phyloP scores from a whole-genome alignment of 2,113 vertebrate genomes.

The Edolisoma coerulescens region DNA sequence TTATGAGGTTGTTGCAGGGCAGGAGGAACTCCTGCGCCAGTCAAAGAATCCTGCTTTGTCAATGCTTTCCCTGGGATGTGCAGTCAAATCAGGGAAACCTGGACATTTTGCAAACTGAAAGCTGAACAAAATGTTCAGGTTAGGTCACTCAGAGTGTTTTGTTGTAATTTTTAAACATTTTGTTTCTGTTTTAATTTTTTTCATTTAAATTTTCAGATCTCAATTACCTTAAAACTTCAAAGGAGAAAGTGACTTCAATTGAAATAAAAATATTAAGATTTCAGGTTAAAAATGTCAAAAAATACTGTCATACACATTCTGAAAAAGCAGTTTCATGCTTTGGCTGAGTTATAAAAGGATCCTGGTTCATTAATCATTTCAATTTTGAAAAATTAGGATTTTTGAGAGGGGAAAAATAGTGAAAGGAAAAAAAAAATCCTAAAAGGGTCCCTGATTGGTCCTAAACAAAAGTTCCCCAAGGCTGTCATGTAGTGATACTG shows the following conservation, averaged over 20 bases:
- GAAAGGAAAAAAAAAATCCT: not conserved
- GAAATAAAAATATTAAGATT: not conserved
- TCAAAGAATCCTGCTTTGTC: not conserved
- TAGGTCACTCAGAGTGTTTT: not conserved
- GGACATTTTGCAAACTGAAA: not conserved
- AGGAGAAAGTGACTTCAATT: not conserved
- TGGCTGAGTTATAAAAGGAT: not conserved
- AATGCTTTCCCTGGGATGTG: no score
- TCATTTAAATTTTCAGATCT: not conserved
- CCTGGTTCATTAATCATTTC: not conserved
- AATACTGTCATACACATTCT: not conserved
- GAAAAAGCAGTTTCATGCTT: not conserved
- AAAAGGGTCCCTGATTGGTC: not conserved
- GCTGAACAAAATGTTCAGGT: not conserved
- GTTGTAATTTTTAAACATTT: not conserved
- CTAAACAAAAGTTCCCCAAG: not conserved
- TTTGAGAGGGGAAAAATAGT: not conserved
- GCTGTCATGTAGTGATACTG: not conserved
- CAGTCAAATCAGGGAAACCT: not conserved
- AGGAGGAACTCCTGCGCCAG: not conserved
- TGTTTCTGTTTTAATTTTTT: not conserved
- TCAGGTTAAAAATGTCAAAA: not conserved
- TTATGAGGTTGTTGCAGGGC: not conserved
- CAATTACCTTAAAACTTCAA: not conserved
- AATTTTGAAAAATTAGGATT: not conserved